Conservation (phyloP, 2,113 vertebrate species). For the Oxyruncus cristatus region DNA sequence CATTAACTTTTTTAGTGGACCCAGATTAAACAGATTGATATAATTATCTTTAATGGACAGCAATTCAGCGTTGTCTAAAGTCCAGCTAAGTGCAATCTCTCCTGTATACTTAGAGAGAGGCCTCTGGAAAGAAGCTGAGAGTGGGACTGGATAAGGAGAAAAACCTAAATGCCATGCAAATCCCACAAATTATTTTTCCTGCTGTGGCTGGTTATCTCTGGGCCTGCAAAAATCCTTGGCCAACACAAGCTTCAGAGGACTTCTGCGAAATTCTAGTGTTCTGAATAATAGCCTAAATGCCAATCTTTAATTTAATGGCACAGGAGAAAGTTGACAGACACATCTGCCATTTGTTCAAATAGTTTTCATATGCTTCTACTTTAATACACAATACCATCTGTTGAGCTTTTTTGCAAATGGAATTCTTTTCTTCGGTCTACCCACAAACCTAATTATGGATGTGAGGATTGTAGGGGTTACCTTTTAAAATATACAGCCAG, state of each 20-base stretch:
- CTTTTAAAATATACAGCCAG: slow-evolving; percentile 64
- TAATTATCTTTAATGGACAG: background rate
- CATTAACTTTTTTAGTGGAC: background rate
- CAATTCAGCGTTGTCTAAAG: background rate
- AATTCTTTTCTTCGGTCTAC: slow-evolving; percentile 57
- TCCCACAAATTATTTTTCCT: rapidly evolving
- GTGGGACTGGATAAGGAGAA: background rate
- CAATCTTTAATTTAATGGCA: background rate
- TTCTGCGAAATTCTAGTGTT: background rate
- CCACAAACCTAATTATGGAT: slow-evolving; percentile 67
- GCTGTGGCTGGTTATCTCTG: background rate
- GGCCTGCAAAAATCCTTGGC: background rate
- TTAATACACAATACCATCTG: slow-evolving; percentile 71
- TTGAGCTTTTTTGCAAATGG: slow-evolving; percentile 65
- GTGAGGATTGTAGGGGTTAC: slow-evolving; percentile 70
- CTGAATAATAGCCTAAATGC: background rate
- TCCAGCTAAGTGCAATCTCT: background rate
- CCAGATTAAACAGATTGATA: background rate
- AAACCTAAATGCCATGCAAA: background rate
- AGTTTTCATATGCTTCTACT: slow-evolving; percentile 66
- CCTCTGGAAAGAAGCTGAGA: background rate
- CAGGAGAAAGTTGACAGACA: slow-evolving; percentile 63
- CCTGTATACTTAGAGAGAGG: too few species aligned
- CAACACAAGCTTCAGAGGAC: background rate
- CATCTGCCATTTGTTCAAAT: slow-evolving; percentile 73